Evolutionary conservation across 1,140 invertebrate genomes (phyloP), one percentile per base, ranked within the genome.

Genomic region (Ephestia elutella): DNA sequence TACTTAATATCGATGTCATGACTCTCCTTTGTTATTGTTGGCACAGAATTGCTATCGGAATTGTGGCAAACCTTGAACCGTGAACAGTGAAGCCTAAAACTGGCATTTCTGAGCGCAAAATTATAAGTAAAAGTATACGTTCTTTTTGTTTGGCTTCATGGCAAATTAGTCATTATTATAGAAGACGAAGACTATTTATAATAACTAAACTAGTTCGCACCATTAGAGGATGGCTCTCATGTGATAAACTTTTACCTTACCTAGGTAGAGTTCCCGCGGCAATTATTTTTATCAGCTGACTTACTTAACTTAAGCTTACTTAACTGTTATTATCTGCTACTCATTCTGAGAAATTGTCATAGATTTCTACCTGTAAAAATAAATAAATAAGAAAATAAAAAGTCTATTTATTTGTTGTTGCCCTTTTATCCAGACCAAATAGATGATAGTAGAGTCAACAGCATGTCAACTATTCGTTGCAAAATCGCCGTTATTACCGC

Each of bases 1-100:
- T 82, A 84, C 73, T 75, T 79, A 69, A 76, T 73, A 75, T 74
- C 73, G 73, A 71, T 70, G 69, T 71, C 78, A 73, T 73, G 70
- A 75, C 64, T 67, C 20, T 20, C 61, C 65, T 77, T 79, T 77
- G 72, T 77, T 71, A 60, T 69, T 71, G 62, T 71, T 66, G 53
- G 57, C 63, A 65, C 59, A 65, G 63, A 57, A 30, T 64, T 49
- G 50, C 50, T 25, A n/a, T 53, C 56, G 59, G 48, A 54, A 56
- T 62, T 53, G 17, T 17, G 25, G 20, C 19, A n/a, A 50, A 35
- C 28, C 21, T 51, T 51, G 50, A 53, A 53, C 21, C 19, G 38
- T 7, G 21, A n/a, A n/a, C n/a, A 25, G 9, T 56, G 17, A 30
- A 56, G 5, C 53, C 44, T 54, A 55, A 48, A 21, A 56, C 7